These are phyloP conservation scores for Halichoerus grypus DNA, from an alignment of 2,113 vertebrate genomes.

Conservation along the genomic window DNA sequence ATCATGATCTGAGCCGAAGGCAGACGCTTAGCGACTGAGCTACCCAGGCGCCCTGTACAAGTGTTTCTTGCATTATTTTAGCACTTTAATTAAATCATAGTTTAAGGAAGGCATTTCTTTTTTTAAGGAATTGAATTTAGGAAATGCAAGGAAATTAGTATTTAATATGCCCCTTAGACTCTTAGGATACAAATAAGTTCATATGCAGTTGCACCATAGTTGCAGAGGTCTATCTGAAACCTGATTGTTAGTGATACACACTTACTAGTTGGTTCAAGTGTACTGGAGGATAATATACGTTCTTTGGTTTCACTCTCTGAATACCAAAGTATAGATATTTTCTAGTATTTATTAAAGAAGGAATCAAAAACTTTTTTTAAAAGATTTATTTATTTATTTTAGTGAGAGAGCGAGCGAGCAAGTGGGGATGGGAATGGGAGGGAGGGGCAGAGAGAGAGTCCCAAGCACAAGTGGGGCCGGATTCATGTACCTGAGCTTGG, in stretches of 20 bases:
- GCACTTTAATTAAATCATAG: not conserved
- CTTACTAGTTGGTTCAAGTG: not conserved
- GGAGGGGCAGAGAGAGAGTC: not conserved
- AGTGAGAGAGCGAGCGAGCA: not conserved
- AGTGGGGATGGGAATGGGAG: not conserved
- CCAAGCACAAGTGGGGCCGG: not conserved
- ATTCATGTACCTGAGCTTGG: not conserved
- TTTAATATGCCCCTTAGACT: not conserved
- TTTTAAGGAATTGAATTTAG: constrained; percentile 31
- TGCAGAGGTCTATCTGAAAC: constrained; percentile 6
- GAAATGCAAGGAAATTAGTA: not conserved
- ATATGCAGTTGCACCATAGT: not conserved
- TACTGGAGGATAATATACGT: not conserved
- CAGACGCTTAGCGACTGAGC: too few species aligned
- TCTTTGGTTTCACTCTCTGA: constrained; percentile 54
- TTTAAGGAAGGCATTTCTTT: constrained; percentile 9
- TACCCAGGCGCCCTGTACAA: not conserved
- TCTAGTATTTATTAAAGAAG: constrained; percentile 3
- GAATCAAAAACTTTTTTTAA: not conserved
- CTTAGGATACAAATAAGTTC: not conserved
- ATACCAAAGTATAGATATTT: constrained; percentile 2
- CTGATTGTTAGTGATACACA: constrained; percentile 9
- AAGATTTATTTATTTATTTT: not conserved
- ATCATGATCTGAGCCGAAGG: too few species aligned
- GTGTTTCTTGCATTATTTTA: constrained; percentile 54